Evolutionary conservation across 2,888 invertebrate species (phyloP), one percentile per base, ranked within the genome.

Genomic region (Polydrusus pterygomalis): DNA sequence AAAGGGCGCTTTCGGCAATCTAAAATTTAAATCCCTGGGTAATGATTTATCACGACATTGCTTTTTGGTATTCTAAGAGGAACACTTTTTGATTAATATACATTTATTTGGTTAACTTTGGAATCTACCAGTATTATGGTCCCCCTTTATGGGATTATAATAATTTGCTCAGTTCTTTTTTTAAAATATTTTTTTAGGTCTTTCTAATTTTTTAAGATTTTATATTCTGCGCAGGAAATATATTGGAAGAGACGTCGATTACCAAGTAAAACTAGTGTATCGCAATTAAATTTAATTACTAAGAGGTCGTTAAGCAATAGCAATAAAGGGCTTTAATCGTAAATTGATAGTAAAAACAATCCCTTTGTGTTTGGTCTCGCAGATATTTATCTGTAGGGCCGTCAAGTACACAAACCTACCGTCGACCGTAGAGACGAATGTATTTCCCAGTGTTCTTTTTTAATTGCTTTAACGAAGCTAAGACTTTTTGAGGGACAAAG

Each of bases 1-100:
- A 71, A 68, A 65, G 70, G 68, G 51, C 54, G 49, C 54, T 45
- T 20, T 30, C 9, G 47, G 69, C 70, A 47, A 74, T 77, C 68
- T 70, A 75, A 78, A 73, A 75, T 75, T 62, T 63, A 73, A 77
- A 75, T 73, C 73, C 67, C 56, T 15, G 2, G 67, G 17, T 60
- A 70, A 45, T 70, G 20, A 34, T 70, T 60, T 70, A 62, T 60
- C n/a, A 34, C 15, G n/a, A n/a, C 30, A 34, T 43, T 13, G 43
- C 43, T 15, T 34, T 56, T 56, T 56, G 15, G n/a, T n/a, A n/a
- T n/a, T n/a, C n/a, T n/a, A n/a, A n/a, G n/a, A n/a, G n/a, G n/a
- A n/a, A n/a, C n/a, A n/a, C n/a, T n/a, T n/a, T n/a, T n/a, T n/a
- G n/a, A n/a, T n/a, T n/a, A n/a, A n/a, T n/a, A n/a, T n/a, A n/a